phyloP scores from a whole-genome alignment of 1,140 invertebrate species.

The Drosophila sucinea region DNA sequence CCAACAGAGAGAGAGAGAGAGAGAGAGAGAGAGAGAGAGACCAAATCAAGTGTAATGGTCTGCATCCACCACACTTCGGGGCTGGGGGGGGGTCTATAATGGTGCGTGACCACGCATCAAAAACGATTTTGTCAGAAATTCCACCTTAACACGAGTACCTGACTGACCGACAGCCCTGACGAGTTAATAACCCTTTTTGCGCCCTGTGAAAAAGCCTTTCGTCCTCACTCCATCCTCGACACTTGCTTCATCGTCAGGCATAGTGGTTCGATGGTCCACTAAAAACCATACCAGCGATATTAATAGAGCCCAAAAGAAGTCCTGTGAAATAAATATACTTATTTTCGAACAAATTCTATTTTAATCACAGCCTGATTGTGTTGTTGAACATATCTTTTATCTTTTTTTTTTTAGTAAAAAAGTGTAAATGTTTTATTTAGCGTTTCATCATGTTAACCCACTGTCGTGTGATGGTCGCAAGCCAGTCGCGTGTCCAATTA shows the following conservation, averaged over 20 bases:
- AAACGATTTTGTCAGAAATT: slow-evolving; percentile 75
- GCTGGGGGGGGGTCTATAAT: slow-evolving; percentile 51
- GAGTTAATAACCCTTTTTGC: slow-evolving; percentile 83
- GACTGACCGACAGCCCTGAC: slow-evolving; percentile 71
- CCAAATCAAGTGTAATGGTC: slow-evolving; percentile 58
- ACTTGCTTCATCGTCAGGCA: neutral
- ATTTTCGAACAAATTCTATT: no score
- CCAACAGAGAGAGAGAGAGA: slow-evolving; percentile 5
- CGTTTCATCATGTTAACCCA: neutral
- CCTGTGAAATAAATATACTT: no score
- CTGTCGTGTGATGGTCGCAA: neutral
- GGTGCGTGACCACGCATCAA: slow-evolving; percentile 83
- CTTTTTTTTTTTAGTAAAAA: no score
- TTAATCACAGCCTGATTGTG: no score
- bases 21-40: slow-evolving; percentile 43
- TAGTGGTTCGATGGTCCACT: slow-evolving; percentile 14
- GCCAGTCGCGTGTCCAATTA: slow-evolving; percentile 9
- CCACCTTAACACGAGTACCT: slow-evolving; percentile 54
- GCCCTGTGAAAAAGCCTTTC: slow-evolving; percentile 54
- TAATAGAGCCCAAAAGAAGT: neutral
- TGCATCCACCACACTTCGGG: neutral
- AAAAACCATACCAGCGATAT: neutral
- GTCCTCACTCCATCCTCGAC: neutral
- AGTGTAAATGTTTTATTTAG: neutral
- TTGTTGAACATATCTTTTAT: no score